Evolutionary conservation across 2,888 invertebrate species (phyloP), one percentile per base, ranked within the genome.

Genomic region (Teinopalpus imperialis): DNA sequence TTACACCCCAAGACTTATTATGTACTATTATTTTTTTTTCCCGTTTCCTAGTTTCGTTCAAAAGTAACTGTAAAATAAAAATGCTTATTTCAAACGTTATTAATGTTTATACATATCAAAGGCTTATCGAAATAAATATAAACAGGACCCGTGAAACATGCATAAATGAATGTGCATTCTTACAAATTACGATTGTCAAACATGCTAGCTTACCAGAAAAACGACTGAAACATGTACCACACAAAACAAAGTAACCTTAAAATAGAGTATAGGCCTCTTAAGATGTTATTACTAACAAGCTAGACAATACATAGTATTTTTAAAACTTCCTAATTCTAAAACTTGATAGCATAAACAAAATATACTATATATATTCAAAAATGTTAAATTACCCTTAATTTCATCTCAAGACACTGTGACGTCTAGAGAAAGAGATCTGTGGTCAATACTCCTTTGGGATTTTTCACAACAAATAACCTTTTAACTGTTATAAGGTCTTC

Each of bases 401-500:
- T 35, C 18, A 31, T 37, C 8, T 26, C 5, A 27, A 10, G 23
- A 9, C 16, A 13, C 7, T 27, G n/a, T n/a, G 14, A 14, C 3
- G 14, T 27, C 16, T 37, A 37, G 12, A 44, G 18, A 16, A 26
- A 45, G 45, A 45, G 45, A 45, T 45, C 45, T 39, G 26, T 12
- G 13, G 27, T 27, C 5, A 13, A 20, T 10, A 37, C 12, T 13
- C 24, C 12, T 9, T 27, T 6, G 6, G n/a, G 7, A 21, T 27
- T 18, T 24, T 44, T 8, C 9, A 31, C n/a, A 24, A 16, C 8
- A 30, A 26, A 26, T 34, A 21, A 2, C n/a, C 3, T 12, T 26
- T 3, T 8, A 12, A 8, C 34, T 34, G 6, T 20, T 21, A 30
- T n/a, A 26, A 24, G 10, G 16, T 9, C 7, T 13, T 8, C 9